phyloP scores from a whole-genome alignment of 2,797 vertebrate genomes.

The Rachycentron canadum region DNA sequence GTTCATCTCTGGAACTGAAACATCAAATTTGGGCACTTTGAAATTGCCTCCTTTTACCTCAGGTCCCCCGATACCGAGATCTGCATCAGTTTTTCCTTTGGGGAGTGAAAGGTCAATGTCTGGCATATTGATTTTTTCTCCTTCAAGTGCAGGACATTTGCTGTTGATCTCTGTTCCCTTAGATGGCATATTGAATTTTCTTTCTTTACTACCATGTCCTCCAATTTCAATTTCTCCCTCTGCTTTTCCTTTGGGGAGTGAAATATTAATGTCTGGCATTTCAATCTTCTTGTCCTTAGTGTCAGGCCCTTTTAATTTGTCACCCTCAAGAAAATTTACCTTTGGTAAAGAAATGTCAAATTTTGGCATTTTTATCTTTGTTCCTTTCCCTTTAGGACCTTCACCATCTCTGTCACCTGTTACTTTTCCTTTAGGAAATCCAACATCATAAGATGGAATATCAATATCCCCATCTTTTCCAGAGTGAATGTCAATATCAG shows the following conservation, averaged over 20 bases:
- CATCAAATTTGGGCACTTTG: conserved; percentile 72
- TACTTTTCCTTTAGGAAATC: conserved; percentile 59
- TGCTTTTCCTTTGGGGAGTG: conserved; percentile 62
- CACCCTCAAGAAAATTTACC: conserved; percentile 48
- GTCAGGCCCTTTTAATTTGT: conserved; percentile 54
- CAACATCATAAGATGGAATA: conserved; percentile 52
- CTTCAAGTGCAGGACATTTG: conserved; percentile 49
- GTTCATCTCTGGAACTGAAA: conserved; percentile 63
- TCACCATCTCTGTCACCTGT: conserved; percentile 42
- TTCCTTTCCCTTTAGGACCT: conserved; percentile 43
- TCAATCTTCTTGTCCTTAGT: conserved; percentile 48
- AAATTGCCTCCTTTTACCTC: conserved; percentile 64
- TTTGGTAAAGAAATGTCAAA: conserved; percentile 68
- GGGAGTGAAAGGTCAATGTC: conserved; percentile 57
- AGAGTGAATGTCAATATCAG: conserved; percentile 57
- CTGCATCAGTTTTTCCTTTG: conserved; percentile 48
- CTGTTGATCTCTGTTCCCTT: conserved; percentile 39
- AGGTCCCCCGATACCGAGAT: conserved; percentile 26
- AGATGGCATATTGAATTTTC: conserved; percentile 65
- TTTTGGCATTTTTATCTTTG: conserved; percentile 66
- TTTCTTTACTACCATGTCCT: conserved; percentile 47
- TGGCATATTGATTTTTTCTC: conserved; percentile 44
- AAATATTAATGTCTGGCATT: conserved; percentile 73
- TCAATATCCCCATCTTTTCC: conserved; percentile 57
- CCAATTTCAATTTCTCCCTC: conserved; percentile 46